A percentile compares a stretch with the other conserved stretches of the same genome.
Conservation (phyloP, 2,113 vertebrate genomes). For the Hoplias malabaricus region DNA sequence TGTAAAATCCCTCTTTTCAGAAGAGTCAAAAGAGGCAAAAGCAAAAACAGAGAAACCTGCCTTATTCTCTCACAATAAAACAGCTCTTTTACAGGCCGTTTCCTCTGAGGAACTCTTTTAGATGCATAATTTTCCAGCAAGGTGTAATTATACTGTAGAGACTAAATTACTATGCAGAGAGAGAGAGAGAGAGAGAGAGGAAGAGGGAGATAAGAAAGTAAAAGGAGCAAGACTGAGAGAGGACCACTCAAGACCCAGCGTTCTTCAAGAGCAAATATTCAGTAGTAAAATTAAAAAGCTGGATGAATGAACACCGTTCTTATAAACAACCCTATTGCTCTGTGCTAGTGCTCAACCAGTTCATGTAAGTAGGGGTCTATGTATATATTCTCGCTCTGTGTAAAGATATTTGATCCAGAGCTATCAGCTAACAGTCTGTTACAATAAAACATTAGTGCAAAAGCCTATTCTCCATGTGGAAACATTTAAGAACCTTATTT, state of each 20-base stretch:
- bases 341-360: no score
- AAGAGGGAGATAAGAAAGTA: not conserved
- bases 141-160: constrained; percentile 22
- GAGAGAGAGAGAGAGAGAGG: not conserved
- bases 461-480: not conserved
- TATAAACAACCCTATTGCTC: no score
- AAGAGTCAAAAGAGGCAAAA: not conserved
- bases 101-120: not conserved
- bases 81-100: constrained; percentile 1
- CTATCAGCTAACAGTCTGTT: no score
- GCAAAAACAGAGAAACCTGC: not conserved
- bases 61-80: not conserved
- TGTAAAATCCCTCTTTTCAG: no score
- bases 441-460: no score
- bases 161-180: constrained; percentile 3
- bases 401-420: no score
- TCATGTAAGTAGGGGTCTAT: no score
- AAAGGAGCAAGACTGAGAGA: not conserved
- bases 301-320: no score
- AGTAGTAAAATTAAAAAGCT: no score
- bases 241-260: no score
- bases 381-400: no score
- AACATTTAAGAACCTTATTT: not conserved
- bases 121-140: constrained; percentile 27
- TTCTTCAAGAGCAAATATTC: no score